Evolutionary conservation across 1,140 invertebrate genomes (phyloP), one percentile per base, ranked within the genome.

Genomic region (Zaprionus taronus): DNA sequence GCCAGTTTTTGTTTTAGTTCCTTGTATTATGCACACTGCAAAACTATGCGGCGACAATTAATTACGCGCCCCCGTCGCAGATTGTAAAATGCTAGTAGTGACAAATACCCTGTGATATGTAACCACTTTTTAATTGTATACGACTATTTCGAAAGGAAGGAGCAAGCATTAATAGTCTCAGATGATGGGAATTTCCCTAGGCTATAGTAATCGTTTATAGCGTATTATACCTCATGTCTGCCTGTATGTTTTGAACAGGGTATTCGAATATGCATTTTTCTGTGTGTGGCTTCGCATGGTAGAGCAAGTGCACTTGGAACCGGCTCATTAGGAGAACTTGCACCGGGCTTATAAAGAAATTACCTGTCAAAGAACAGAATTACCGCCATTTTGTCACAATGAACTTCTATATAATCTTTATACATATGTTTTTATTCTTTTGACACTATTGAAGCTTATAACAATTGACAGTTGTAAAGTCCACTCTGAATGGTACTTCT

Each of bases 31-130:
- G 65, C 77, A 78, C 66, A 62, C 67, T 64, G 76, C 20, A 83
- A 83, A 81, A 78, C 71, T 77, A 84, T 56, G 78, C 71, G 68
- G 68, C 68, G 79, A 62, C 81, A 84, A 84, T 84, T 85, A 84
- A 84, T 84, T 84, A 81, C 82, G 78, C 71, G 82, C 82, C 70
- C 81, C 62, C 81, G 34, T 80, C 36, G 26, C 31, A 60, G n/a
- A 44, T 38, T 53, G 58, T 49, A 56, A 55, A 56, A 56, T 34
- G 38, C 60, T 17, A n/a, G 6, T 7, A 20, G 7, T 9, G 4
- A 6, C 15, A 17, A 20, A 61, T 69, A 69, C 57, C 44, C 57
- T 69, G 53, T 56, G 26, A 51, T 34, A 0, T 34, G 9, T 34
- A 34, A 34, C 3, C 31, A 11, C 9, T 34, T 34, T 34, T 2